Percentiles rank a stretch among this genome's conserved stretches.
Evolutionary conservation across 2,888 invertebrate genomes (phyloP).

Genomic region (Rhopalosiphum nymphaeae): DNA sequence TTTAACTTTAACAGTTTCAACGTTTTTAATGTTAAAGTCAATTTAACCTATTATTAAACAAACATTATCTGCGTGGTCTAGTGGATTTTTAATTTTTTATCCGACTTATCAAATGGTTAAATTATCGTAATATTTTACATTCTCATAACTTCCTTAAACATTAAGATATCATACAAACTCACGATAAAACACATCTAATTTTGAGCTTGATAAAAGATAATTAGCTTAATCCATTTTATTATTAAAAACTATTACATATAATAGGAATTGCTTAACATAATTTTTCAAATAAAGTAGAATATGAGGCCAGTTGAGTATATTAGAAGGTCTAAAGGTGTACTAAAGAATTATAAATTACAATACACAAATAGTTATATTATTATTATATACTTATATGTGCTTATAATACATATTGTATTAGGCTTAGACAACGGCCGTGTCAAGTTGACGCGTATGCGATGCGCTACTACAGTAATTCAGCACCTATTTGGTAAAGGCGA

Average conservation of each 20-base stretch:
- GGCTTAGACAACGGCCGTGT: neutral
- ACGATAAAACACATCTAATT: neutral
- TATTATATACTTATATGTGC: neutral
- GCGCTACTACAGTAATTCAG: neutral
- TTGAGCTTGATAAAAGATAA: neutral
- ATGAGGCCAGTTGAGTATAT: neutral
- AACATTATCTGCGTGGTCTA: too few species aligned
- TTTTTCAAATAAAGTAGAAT: neutral
- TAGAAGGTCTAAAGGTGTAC: neutral
- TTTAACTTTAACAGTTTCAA: too few species aligned
- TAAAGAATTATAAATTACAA: neutral
- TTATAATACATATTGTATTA: neutral
- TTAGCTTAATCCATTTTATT: too few species aligned
- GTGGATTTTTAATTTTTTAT: neutral
- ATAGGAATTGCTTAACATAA: neutral
- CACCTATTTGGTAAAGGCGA: neutral
- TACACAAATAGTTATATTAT: neutral
- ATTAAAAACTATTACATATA: too few species aligned
- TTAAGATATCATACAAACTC: neutral
- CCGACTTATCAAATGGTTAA: neutral
- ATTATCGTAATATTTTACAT: neutral
- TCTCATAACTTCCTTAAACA: neutral
- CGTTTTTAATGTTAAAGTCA: neutral
- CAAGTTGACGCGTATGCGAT: neutral
- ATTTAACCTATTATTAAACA: too few species aligned